phyloP scores from a whole-genome alignment of 1,140 invertebrate genomes.

The Phymorhynchus buccinoides region DNA sequence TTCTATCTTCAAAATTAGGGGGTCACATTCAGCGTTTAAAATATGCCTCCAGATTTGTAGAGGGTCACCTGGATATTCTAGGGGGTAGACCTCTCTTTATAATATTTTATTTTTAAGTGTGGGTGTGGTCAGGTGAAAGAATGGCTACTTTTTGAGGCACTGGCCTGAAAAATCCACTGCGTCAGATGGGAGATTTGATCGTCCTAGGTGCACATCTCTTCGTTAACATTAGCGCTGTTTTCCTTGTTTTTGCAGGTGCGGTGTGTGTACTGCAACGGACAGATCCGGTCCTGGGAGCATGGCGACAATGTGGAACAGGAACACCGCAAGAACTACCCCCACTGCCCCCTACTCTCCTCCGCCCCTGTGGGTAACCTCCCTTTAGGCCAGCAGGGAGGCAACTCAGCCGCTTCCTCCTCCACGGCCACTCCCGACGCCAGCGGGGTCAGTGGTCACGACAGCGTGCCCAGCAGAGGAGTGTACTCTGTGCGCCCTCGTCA shows the following conservation, averaged over 20 bases:
- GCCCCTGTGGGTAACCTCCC: conserved; percentile 38
- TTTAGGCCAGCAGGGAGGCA: background rate
- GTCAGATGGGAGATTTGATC: too few species aligned
- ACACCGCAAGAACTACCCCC: conserved; percentile 87
- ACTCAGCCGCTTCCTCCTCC: background rate
- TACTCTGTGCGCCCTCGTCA: conserved; percentile 42
- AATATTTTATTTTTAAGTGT: too few species aligned
- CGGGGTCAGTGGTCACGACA: background rate
- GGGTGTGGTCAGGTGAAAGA: too few species aligned
- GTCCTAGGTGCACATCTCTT: too few species aligned
- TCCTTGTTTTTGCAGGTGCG: conserved; percentile 12
- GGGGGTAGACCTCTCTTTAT: too few species aligned
- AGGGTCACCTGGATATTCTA: too few species aligned
- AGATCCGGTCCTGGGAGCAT: conserved; percentile 69
- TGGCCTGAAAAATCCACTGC: too few species aligned
- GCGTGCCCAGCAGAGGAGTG: background rate
- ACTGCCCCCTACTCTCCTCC: conserved; percentile 81
- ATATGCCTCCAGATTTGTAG: too few species aligned
- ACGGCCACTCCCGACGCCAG: background rate
- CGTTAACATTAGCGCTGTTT: too few species aligned
- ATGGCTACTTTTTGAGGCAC: too few species aligned
- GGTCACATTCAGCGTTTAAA: too few species aligned
- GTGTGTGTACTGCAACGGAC: conserved; percentile 42
- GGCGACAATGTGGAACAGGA: conserved; percentile 92
- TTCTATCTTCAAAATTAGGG: too few species aligned